Evolutionary conservation across 2,888 invertebrate genomes (phyloP), one percentile per base, ranked within the genome.

Genomic region (Stenoptilia bipunctidactyla): DNA sequence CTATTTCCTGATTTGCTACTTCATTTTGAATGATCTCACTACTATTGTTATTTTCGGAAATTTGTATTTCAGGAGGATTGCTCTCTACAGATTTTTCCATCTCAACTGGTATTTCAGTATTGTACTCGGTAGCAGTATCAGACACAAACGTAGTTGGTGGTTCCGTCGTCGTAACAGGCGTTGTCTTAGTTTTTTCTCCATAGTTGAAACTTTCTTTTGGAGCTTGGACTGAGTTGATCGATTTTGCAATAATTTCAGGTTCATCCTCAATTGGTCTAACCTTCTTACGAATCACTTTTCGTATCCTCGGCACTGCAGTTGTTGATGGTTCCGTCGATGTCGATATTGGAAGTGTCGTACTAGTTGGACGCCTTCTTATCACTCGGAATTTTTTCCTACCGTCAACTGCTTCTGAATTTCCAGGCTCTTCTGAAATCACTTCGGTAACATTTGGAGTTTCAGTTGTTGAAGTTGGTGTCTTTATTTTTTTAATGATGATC

Each of bases 201-300:
- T 80, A 82, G 50, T 79, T 80, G 15, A 62, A 50, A 14, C 59
- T 47, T 15, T 61, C 57, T 38, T 52, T 58, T 4, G 57, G 53
- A 2, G 55, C 45, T 36, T 66, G 67, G 0, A 67, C 15, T n/a
- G 63, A 59, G 25, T 51, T 57, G 35, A 66, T 44, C 10, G 68
- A 57, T 48, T 70, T 70, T 1, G 63, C 56, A 15, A 59, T 52
- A 30, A 66, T 58, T 49, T 61, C 61, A 4, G 63, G 55, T 20
- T 72, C 66, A 38, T 65, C 54, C 45, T 71, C 67, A 36, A 51
- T 38, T 13, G 66, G 58, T 42, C 50, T 74, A 20, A 77, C 47
- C 58, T 75, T 79, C 42, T 80, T 82, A 1, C 79, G 64, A 38
- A 80, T 73, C 0, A 80, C 53, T 58, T 76, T 79, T n/a, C 76